Percentiles rank a stretch among this genome's conserved stretches.
phyloP scores from a whole-genome alignment of 2,113 vertebrate genomes.

The Sorex fumeus region DNA sequence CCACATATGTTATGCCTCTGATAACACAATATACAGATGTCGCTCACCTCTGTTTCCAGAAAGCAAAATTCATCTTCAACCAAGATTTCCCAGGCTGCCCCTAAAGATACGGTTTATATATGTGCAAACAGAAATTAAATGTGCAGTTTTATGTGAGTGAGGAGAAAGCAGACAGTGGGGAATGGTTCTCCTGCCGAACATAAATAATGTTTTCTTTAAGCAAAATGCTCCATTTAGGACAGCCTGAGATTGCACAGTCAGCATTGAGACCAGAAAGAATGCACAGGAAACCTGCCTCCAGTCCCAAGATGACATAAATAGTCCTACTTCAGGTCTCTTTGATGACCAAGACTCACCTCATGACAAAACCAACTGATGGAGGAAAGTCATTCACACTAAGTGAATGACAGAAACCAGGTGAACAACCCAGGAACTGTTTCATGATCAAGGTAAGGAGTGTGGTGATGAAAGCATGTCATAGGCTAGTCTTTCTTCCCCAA shows the following conservation, averaged over 20 bases:
- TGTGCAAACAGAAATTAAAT: constrained; percentile 75
- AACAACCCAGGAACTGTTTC: constrained; percentile 69
- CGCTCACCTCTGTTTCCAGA: constrained; percentile 78
- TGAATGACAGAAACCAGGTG: constrained; percentile 36
- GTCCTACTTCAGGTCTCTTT: neutral
- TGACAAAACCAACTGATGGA: constrained; percentile 64
- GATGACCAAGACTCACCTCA: constrained; percentile 31
- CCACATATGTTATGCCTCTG: constrained; percentile 57
- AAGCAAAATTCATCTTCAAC: constrained; percentile 73
- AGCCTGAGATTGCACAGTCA: constrained; percentile 54
- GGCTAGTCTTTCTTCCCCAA: neutral
- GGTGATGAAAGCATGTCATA: constrained; percentile 30
- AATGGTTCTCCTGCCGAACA: constrained; percentile 50
- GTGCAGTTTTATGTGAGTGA: constrained; percentile 66
- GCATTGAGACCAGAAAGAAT: constrained; percentile 52
- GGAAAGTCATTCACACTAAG: neutral
- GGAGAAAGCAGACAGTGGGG: constrained; percentile 55
- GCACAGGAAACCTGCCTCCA: constrained; percentile 59
- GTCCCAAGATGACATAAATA: constrained; percentile 29
- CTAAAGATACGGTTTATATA: constrained; percentile 73
- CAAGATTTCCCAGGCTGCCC: constrained; percentile 75
- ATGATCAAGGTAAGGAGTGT: constrained; percentile 15
- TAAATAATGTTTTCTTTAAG: constrained; percentile 78
- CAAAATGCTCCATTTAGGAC: constrained; percentile 32
- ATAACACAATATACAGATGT: constrained; percentile 82